Conservation (phyloP, 1,140 invertebrate species). For the Argopecten irradians region DNA sequence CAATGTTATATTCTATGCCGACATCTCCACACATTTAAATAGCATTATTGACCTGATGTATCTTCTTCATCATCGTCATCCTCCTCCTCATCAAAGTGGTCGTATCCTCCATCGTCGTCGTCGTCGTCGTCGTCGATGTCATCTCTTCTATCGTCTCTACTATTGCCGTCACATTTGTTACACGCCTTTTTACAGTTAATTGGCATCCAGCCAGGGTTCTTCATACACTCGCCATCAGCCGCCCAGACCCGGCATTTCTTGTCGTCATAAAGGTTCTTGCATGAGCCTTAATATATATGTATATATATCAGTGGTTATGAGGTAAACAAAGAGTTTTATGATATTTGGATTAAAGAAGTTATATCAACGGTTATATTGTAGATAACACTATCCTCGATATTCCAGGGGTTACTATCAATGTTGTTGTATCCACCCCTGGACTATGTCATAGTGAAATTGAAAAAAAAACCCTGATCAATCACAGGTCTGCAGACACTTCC, state of each 20-base stretch:
- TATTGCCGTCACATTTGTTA: conserved; percentile 33
- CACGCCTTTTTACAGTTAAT: conserved; percentile 46
- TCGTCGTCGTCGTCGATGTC: conserved; percentile 15
- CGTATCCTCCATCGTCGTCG: neutral
- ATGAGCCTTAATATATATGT: conserved; percentile 38
- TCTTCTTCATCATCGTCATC: conserved; percentile 18
- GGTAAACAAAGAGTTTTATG: no score
- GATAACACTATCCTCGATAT: no score
- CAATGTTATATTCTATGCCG: conserved; percentile 4
- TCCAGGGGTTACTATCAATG: no score
- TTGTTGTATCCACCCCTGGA: no score
- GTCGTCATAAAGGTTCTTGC: conserved; percentile 49
- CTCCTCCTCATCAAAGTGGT: neutral
- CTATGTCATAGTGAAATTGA: no score
- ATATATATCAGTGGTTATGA: no score
- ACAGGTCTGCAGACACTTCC: no score
- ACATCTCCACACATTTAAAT: neutral
- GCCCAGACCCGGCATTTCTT: conserved; percentile 42
- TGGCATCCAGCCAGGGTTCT: conserved; percentile 45
- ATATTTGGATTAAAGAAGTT: no score
- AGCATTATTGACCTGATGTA: conserved; percentile 4
- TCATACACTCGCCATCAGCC: conserved; percentile 42
- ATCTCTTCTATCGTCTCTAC: neutral
- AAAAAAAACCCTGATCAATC: no score
- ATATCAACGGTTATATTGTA: no score